Conservation (phyloP, 2,113 vertebrate genomes). For the Dendrocopos noguchii region DNA sequence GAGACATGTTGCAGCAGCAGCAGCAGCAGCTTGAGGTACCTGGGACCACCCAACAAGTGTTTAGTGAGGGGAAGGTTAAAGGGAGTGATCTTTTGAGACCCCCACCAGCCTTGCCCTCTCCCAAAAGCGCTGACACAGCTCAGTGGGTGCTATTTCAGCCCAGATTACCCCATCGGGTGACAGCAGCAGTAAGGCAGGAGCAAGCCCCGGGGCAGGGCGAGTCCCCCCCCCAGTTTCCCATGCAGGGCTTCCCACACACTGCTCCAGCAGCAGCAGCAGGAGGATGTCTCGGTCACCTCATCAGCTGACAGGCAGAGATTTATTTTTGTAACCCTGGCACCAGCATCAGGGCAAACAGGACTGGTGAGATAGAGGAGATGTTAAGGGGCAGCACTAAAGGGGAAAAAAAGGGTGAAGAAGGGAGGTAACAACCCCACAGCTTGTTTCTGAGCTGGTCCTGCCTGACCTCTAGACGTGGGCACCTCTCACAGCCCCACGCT, state of each 20-base stretch:
- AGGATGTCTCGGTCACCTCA: fast-evolving
- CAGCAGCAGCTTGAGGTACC: neutral
- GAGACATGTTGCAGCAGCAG: fast-evolving
- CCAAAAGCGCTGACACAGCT: neutral
- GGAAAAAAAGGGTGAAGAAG: neutral
- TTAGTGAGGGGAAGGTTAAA: fast-evolving
- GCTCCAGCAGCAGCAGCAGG: neutral
- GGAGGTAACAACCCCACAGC: neutral
- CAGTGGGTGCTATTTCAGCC: neutral
- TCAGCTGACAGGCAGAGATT: neutral
- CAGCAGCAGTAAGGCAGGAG: neutral
- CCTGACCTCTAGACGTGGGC: fast-evolving
- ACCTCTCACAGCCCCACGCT: fast-evolving
- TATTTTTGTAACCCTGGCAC: neutral
- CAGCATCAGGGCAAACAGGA: neutral
- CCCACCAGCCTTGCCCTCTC: neutral
- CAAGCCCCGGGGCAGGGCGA: neutral
- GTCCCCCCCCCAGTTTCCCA: neutral
- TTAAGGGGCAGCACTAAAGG: neutral
- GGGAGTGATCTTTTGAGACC: neutral
- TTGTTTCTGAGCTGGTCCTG: neutral
- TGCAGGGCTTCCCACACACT: neutral
- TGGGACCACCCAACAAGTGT: neutral
- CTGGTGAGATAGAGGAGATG: neutral
- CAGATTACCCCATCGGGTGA: neutral